Evolutionary conservation across 2,888 invertebrate species (phyloP), one percentile per base, ranked within the genome.

Genomic region (Cheilosia soror): DNA sequence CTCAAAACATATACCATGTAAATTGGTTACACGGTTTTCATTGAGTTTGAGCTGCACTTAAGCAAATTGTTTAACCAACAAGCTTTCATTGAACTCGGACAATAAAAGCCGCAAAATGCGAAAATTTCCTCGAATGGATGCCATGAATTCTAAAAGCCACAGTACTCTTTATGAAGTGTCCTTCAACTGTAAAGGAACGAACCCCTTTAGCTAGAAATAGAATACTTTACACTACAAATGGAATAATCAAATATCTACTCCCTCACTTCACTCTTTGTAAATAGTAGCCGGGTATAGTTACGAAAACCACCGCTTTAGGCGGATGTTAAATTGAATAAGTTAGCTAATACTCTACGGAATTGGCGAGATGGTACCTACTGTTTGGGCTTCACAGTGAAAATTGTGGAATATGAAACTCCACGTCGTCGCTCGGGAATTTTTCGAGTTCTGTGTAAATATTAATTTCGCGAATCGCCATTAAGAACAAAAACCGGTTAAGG

Each of bases 391-490:
- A 11, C 31, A 37, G 69, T 55, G 40, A 66, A 72, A 63, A 72
- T 79, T 79, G 57, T 58, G 62, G 80, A 81, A 81, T 76, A 77
- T 72, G 37, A 42, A 80, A 60, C 71, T 27, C 40, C 40, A 20
- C 63, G 31, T 7, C 40, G 57, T 25, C 49, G 76, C 47, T 42
- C 0, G 57, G 65, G 57, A 63, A 47, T 53, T 72, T 80, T 85
- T 79, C 68, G 42, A 85, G 85, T 85, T 37, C 85, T 73, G 31
- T 81, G 85, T 77, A 85, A 85, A 85, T 77, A 85, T 77, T 77
- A 81, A 81, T 85, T 81, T 81, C 68, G 72, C 53, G 85, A n/a
- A 81, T 81, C 72, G 73, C 81, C 85, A 85, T 85, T 77, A 85
- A 72, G 68, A 77, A 85, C 77, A 81, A 77, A 85, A 85, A 63